Evolutionary conservation across 2,888 invertebrate species (phyloP).

Genomic region (Luffia ferchaultella): DNA sequence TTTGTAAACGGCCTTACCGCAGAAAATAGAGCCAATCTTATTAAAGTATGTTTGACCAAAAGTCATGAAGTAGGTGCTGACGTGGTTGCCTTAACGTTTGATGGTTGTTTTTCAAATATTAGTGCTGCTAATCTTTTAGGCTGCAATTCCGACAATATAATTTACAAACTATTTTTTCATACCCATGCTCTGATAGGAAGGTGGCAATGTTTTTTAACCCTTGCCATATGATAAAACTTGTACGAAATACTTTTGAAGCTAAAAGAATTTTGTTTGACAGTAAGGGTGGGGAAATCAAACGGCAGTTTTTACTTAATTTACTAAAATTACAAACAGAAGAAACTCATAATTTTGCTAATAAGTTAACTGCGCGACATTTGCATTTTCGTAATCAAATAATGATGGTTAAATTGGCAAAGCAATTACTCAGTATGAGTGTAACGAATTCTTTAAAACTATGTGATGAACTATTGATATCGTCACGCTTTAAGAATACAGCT

Average conservation of each 20-base stretch:
- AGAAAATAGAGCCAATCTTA: constrained; percentile 15
- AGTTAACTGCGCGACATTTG: constrained; percentile 13
- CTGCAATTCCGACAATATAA: constrained; percentile 7
- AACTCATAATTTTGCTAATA: constrained; percentile 14
- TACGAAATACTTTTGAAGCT: constrained; percentile 7
- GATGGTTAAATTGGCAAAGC: constrained; percentile 17
- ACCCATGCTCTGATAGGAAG: not conserved
- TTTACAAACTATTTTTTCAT: not conserved
- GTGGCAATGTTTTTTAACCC: constrained; percentile 7
- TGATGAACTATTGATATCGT: not conserved
- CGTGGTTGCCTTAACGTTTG: constrained; percentile 17
- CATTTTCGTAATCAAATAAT: constrained; percentile 15
- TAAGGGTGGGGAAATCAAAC: constrained; percentile 6
- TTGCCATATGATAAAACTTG: constrained; percentile 9
- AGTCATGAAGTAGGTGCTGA: constrained; percentile 17
- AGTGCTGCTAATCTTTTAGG: constrained; percentile 12
- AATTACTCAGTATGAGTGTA: constrained; percentile 16
- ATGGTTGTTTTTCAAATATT: constrained; percentile 9
- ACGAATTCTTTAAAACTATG: constrained; percentile 7
- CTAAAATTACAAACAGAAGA: constrained; percentile 12
- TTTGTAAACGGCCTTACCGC: constrained; percentile 18
- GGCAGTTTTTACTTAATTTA: constrained; percentile 11
- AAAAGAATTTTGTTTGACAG: constrained; percentile 6
- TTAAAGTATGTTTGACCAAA: constrained; percentile 14
- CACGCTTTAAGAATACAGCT: constrained; percentile 3